These are phyloP conservation scores for Micropoecilia bifurca DNA, from an alignment of 2,797 vertebrate species.

Conservation along the genomic window DNA sequence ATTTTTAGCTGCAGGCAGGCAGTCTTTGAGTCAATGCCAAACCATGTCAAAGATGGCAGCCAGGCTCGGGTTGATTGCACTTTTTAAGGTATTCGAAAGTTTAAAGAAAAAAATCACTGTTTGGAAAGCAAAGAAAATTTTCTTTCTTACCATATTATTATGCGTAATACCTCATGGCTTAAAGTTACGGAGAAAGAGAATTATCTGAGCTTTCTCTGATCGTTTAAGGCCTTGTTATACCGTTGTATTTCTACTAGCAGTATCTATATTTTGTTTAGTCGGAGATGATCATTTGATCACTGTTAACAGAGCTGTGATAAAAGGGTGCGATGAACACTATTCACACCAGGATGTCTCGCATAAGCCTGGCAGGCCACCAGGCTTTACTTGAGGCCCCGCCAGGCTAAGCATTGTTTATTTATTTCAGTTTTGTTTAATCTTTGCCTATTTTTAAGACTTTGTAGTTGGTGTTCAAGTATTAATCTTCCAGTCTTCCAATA, in stretches of 20 bases:
- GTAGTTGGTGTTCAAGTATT: too few relatives aligned
- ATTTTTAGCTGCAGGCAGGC: not conserved
- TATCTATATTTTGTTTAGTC: conserved; percentile 40
- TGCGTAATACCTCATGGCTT: not conserved
- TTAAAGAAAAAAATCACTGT: not conserved
- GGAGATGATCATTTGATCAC: conserved; percentile 45
- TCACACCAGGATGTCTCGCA: too few relatives aligned
- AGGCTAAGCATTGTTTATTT: too few relatives aligned
- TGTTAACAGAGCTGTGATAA: conserved; percentile 44
- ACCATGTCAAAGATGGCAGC: not conserved
- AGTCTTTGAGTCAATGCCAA: not conserved
- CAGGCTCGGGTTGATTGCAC: not conserved
- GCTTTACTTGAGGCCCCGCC: too few relatives aligned
- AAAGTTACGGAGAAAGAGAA: not conserved
- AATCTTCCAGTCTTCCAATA: too few relatives aligned
- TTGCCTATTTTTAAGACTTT: too few relatives aligned
- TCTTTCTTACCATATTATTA: not conserved
- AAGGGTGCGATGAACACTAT: conserved; percentile 20
- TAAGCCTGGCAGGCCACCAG: too few relatives aligned
- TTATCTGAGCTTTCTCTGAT: not conserved
- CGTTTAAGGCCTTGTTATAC: not conserved
- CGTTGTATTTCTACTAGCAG: conserved; percentile 2
- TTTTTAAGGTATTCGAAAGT: not conserved
- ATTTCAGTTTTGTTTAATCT: too few relatives aligned
- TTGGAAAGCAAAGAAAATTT: not conserved